Evolutionary conservation across 2,888 invertebrate species (phyloP), one percentile per base, ranked within the genome.

Genomic region (Melipona bicolor): DNA sequence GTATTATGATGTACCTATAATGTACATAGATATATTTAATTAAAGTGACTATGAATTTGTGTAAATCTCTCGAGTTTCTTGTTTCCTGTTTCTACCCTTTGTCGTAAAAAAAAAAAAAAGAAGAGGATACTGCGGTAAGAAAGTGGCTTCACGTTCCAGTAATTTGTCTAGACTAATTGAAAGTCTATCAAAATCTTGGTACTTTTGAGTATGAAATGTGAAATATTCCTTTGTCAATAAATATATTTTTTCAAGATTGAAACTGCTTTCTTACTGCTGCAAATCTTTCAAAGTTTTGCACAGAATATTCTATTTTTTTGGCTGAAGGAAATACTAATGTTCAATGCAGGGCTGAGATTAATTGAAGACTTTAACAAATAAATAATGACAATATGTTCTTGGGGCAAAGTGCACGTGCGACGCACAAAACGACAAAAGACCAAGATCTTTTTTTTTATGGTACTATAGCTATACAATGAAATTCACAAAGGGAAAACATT

Each of bases 21-120:
- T 94, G 93, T 94, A 94, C 91, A 94, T 93, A 94, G 92, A 93
- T 94, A 93, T 94, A 94, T 94, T 94, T 94, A 92, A 94, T 94
- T 93, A 94, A 94, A 94, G 91, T 93, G 91, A 93, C 92, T 93
- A 93, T 93, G 93, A 92, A 93, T 93, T 93, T 94, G 93, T 94
- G 93, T 94, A 94, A 6, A 81, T 74, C 64, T 15, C 49, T 43
- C 43, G 43, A 43, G 43, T 43, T 36, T 36, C 0, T 74, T 54
- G 73, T 36, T 36, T n/a, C 21, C 54, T 77, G 6, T 27, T 68
- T 64, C 13, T 21, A 32, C 70, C n/a, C 24, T 36, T 0, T 13
- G 4, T 1, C 11, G 3, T n/a, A n/a, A n/a, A 15, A 15, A 43
- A 43, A 43, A 4, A 36, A 43, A 43, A 43, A 36, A 36, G 1